phyloP scores from a whole-genome alignment of 1,140 invertebrate species.

The Drosophila subpulchrella region DNA sequence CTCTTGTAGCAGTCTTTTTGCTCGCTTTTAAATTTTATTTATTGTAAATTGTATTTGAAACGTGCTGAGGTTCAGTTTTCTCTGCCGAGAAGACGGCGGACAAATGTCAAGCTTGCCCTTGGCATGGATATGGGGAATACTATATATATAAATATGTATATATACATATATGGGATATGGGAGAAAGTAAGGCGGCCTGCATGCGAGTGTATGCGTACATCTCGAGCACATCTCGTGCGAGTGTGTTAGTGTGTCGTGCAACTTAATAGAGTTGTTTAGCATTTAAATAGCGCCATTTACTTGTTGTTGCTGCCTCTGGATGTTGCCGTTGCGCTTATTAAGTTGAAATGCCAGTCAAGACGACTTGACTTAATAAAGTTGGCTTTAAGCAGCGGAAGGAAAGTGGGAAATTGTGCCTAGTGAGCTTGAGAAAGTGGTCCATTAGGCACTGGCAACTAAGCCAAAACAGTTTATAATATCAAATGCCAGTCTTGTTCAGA shows the following conservation, averaged over 20 bases:
- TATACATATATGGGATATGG: slow-evolving; percentile 27
- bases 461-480: slow-evolving; percentile 49
- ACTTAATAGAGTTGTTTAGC: slow-evolving; percentile 82
- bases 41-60: slow-evolving; percentile 83
- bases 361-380: slow-evolving; percentile 72
- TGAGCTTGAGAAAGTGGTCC: slow-evolving; percentile 59
- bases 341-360: slow-evolving; percentile 66
- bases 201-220: slow-evolving; percentile 32
- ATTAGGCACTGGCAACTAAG: slow-evolving; percentile 55
- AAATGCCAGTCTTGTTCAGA: slow-evolving; percentile 1
- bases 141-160: neutral
- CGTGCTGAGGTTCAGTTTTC: slow-evolving; percentile 79
- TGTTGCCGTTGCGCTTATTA: slow-evolving; percentile 69
- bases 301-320: slow-evolving; percentile 43
- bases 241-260: slow-evolving; percentile 69
- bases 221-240: slow-evolving; percentile 8
- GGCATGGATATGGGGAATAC: slow-evolving; percentile 44
- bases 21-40: slow-evolving; percentile 82
- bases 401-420: slow-evolving; percentile 49
- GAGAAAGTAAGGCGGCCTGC: slow-evolving; percentile 36
- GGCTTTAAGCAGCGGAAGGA: slow-evolving; percentile 54
- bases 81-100: slow-evolving; percentile 22
- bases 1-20: slow-evolving; percentile 69
- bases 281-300: slow-evolving; percentile 79
- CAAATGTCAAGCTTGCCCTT: slow-evolving; percentile 60